These are phyloP conservation scores for Mesembrinibis cayennensis DNA, from an alignment of 2,113 vertebrate genomes.

Conservation along the genomic window DNA sequence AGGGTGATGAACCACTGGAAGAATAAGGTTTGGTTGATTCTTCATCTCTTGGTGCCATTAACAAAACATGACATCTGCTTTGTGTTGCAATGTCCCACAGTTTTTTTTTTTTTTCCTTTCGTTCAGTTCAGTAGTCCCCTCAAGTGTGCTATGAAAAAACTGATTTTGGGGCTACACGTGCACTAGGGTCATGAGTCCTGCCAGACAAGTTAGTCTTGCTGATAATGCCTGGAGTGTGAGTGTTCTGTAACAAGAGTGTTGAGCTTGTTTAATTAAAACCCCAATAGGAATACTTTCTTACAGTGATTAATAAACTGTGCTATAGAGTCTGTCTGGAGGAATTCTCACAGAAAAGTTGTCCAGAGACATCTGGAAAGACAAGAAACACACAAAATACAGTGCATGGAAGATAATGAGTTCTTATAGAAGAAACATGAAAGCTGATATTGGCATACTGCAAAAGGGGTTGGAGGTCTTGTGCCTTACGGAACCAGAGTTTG, in stretches of 20 bases:
- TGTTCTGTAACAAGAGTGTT: not conserved
- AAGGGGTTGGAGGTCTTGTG: not conserved
- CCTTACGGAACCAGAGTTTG: not conserved
- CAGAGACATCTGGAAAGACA: not conserved
- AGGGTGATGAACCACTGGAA: not conserved
- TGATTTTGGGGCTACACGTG: accelerated
- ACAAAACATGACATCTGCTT: not conserved
- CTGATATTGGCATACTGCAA: not conserved
- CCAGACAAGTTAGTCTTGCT: not conserved
- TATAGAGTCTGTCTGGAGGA: not conserved
- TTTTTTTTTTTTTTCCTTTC: not conserved
- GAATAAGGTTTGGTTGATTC: not conserved
- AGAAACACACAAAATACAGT: not conserved
- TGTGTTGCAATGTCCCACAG: not conserved
- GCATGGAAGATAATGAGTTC: not conserved
- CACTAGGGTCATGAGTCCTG: not conserved
- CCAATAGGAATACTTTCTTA: not conserved
- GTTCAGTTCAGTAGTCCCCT: not conserved
- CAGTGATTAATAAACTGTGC: not conserved
- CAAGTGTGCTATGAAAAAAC: not conserved
- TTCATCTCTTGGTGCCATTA: not conserved
- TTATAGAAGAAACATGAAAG: not conserved
- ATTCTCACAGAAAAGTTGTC: not conserved
- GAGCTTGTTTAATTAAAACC: not conserved
- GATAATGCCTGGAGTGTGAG: not conserved